A percentile compares a stretch with the other conserved stretches of the same genome.
phyloP scores from a whole-genome alignment of 2,113 vertebrate species.

The Nematolebias whitei region DNA sequence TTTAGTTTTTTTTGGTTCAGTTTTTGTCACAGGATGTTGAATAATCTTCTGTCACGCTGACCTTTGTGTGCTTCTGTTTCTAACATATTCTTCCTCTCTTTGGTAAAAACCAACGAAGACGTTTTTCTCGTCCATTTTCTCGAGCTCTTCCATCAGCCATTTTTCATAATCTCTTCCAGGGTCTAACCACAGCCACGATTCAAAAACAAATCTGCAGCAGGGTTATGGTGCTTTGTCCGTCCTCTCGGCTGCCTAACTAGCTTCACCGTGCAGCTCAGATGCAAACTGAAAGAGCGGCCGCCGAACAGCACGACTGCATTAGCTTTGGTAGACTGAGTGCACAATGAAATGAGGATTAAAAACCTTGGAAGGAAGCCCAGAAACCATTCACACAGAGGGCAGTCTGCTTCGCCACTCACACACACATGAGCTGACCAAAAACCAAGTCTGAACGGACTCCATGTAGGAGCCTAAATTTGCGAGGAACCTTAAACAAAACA shows the following conservation, averaged over 20 bases:
- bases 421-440: constrained; percentile 34
- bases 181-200: constrained; percentile 1
- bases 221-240: background rate
- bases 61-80: too few species aligned
- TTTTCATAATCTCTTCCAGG: constrained; percentile 9
- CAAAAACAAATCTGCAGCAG: constrained; percentile 1
- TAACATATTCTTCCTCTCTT: constrained; percentile 1
- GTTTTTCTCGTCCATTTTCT: constrained; percentile 8
- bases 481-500: background rate
- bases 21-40: background rate
- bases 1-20: background rate
- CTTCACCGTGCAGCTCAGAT: constrained; percentile 44
- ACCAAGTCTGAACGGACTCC: constrained; percentile 6
- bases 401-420: constrained; percentile 50
- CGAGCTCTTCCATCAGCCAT: background rate
- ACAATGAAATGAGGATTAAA: constrained; percentile 75
- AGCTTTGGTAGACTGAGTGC: constrained; percentile 67
- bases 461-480: constrained; percentile 21
- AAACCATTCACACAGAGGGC: constrained; percentile 59
- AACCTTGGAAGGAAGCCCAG: constrained; percentile 69
- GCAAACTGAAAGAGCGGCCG: constrained; percentile 43
- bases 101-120: background rate
- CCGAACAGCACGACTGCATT: constrained; percentile 62
- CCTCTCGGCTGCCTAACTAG: constrained; percentile 34
- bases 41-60: constrained; percentile 16